Conservation (phyloP, 2,113 vertebrate species). For the Gnathonemus longibarbis region DNA sequence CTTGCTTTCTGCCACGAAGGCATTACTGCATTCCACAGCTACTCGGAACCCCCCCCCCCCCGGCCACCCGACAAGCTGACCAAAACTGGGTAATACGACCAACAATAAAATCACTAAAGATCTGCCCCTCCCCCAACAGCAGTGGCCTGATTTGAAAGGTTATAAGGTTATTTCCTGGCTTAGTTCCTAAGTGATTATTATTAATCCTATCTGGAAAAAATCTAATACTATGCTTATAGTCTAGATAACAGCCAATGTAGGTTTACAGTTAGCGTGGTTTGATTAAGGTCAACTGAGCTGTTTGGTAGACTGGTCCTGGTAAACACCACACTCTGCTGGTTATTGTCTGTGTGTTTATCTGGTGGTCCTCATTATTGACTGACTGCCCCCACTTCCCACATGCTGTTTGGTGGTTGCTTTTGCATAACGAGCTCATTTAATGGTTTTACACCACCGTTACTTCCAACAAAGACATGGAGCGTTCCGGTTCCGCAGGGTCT, state of each 20-base stretch:
- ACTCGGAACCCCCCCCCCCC: too few species aligned
- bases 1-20: slow-evolving; percentile 16
- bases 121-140: not conserved
- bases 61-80: not conserved
- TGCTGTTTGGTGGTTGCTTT: not conserved
- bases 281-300: not conserved
- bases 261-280: not conserved
- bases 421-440: not conserved
- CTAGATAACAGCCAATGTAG: not conserved
- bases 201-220: not conserved
- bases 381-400: not conserved
- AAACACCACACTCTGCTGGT: not conserved
- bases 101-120: not conserved
- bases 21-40: not conserved
- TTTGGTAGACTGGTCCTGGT: not conserved
- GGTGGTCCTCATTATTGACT: not conserved
- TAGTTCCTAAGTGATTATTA: not conserved
- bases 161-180: not conserved
- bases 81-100: not conserved
- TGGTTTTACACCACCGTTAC: not conserved
- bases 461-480: not conserved
- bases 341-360: not conserved
- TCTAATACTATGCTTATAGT: not conserved
- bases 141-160: not conserved
- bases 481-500: not conserved